A percentile compares a stretch with the other conserved stretches of the same genome.
Conservation (phyloP, 2,113 vertebrate genomes). For the Bufo bufo region DNA sequence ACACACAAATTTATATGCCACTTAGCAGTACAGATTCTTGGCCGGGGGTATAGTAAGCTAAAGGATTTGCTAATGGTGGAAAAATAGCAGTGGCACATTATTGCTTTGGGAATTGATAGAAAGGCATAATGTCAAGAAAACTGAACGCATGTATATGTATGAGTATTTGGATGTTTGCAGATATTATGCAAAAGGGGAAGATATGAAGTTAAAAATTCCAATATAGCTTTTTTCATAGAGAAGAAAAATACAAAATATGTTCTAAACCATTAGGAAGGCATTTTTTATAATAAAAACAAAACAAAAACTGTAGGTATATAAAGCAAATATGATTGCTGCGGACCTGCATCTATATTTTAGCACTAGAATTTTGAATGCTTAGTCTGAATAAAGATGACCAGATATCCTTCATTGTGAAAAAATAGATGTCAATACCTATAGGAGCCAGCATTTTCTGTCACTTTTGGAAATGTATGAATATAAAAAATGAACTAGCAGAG, state of each 20-base stretch:
- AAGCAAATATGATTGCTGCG: background rate
- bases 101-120: conserved; percentile 56
- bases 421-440: too few relatives aligned
- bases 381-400: background rate
- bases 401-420: background rate
- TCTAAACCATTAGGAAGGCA: background rate
- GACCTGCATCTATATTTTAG: background rate
- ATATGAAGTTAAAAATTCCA: conserved; percentile 14
- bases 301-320: background rate
- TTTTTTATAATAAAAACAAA: background rate
- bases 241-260: background rate
- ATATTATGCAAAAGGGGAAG: conserved; percentile 17
- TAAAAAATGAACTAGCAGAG: too few relatives aligned
- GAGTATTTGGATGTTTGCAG: conserved; percentile 25
- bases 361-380: background rate
- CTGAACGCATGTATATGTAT: conserved; percentile 50
- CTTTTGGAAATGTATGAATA: too few relatives aligned
- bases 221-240: background rate
- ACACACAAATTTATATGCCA: conserved; percentile 64
- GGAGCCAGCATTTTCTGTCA: too few relatives aligned
- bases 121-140: conserved; percentile 54
- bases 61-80: conserved; percentile 62
- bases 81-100: conserved; percentile 61
- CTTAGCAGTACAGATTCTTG: conserved; percentile 59
- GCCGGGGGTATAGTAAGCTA: conserved; percentile 53